Conservation (phyloP, 2,888 invertebrate species). For the Trachelus iudaicus region DNA sequence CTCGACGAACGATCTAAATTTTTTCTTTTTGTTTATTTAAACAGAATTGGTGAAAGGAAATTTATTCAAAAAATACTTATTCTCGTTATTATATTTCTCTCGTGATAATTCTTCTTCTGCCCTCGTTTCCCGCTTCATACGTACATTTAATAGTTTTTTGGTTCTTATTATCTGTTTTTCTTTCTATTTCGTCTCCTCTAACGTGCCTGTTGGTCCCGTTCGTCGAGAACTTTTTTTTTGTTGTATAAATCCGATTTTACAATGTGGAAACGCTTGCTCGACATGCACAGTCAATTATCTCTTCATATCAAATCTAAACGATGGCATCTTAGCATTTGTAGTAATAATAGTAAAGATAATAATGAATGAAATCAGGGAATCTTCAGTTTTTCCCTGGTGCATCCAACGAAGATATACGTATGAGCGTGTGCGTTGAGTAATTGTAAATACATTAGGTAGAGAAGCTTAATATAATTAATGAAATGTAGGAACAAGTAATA, state of each 20-base stretch:
- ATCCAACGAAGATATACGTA: background rate
- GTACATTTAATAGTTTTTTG: background rate
- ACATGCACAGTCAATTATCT: background rate
- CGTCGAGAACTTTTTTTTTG: background rate
- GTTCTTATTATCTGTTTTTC: background rate
- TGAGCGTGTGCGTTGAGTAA: background rate
- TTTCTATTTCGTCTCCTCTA: background rate
- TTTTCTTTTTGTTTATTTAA: background rate
- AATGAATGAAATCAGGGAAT: background rate
- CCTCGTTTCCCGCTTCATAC: too few relatives aligned
- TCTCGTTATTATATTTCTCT: background rate
- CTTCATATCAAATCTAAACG: background rate
- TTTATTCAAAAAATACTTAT: background rate
- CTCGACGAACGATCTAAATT: background rate
- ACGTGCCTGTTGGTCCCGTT: background rate
- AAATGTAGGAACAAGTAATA: background rate
- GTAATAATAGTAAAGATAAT: conserved; percentile 1
- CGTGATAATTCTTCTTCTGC: too few relatives aligned
- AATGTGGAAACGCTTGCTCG: background rate
- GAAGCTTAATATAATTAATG: background rate
- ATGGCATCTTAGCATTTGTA: background rate
- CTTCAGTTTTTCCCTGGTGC: background rate
- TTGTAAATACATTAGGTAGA: background rate
- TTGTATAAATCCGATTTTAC: background rate
- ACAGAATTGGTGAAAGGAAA: background rate